Conservation (phyloP, 2,888 invertebrate species). For the Aporophyla nigra region DNA sequence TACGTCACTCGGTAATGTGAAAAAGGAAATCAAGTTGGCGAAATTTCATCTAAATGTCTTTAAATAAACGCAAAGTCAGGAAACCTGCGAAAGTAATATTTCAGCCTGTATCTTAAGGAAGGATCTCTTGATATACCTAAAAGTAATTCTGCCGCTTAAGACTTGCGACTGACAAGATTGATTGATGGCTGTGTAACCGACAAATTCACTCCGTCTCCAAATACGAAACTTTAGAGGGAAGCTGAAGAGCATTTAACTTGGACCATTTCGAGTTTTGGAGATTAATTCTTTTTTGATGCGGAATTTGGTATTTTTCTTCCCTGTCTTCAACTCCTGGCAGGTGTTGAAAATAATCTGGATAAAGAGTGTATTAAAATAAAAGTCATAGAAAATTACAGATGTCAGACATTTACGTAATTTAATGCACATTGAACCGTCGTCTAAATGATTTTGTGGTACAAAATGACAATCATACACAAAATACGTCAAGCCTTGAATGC, state of each 20-base stretch:
- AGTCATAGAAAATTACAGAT: not conserved
- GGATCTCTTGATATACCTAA: constrained; percentile 84
- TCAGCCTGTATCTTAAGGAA: constrained; percentile 81
- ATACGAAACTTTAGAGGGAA: constrained; percentile 72
- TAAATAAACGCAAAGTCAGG: constrained; percentile 56
- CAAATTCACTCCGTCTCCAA: constrained; percentile 82
- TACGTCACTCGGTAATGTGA: constrained; percentile 52
- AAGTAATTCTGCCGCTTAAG: constrained; percentile 84
- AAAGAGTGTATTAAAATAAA: not conserved
- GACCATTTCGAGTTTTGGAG: constrained; percentile 48
- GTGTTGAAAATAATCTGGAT: constrained; percentile 3
- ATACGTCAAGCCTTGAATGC: too few species aligned
- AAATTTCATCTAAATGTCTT: constrained; percentile 69
- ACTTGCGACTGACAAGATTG: constrained; percentile 85
- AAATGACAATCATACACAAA: not conserved
- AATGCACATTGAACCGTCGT: not conserved
- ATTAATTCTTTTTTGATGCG: constrained; percentile 23
- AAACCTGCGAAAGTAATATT: constrained; percentile 78
- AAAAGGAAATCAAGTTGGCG: constrained; percentile 71
- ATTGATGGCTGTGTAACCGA: constrained; percentile 85
- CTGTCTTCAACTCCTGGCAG: not conserved
- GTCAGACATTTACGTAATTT: not conserved
- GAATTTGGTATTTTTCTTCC: not conserved
- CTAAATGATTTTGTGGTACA: not conserved
- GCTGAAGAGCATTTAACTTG: constrained; percentile 64